phyloP scores from a whole-genome alignment of 1,140 invertebrate genomes.

The Diprion similis region DNA sequence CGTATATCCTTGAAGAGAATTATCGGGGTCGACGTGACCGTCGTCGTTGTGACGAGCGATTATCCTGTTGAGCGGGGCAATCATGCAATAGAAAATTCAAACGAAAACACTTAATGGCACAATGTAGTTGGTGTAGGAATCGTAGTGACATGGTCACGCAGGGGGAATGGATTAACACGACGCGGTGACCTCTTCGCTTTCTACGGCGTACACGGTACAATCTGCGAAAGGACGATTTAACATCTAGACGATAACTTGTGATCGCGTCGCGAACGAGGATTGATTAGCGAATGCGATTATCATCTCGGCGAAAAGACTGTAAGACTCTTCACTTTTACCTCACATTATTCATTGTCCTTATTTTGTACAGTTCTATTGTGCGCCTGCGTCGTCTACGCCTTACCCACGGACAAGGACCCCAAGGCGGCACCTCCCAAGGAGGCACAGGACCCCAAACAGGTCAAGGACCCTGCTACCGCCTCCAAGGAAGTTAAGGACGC shows the following conservation, averaged over 20 bases:
- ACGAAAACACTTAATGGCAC: neutral
- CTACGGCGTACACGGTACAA: no score
- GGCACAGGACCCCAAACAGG: slow-evolving; percentile 43
- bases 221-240: no score
- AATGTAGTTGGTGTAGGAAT: no score
- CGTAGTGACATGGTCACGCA: no score
- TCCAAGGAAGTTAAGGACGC: slow-evolving; percentile 55
- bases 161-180: no score
- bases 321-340: neutral
- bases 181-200: no score
- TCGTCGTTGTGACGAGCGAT: neutral
- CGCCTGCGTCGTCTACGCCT: slow-evolving; percentile 35
- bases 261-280: no score
- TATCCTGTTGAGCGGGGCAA: slow-evolving; percentile 3
- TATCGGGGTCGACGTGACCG: neutral
- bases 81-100: slow-evolving; percentile 8
- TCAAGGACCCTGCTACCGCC: slow-evolving; percentile 43
- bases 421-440: slow-evolving; percentile 31
- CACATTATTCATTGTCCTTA: no score
- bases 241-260: no score
- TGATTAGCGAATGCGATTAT: neutral
- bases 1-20: neutral
- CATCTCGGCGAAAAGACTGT: neutral
- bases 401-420: slow-evolving; percentile 33
- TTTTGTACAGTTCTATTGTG: slow-evolving; percentile 31